phyloP scores from a whole-genome alignment of 1,140 invertebrate species.

The Aporrectodea caliginosa region DNA sequence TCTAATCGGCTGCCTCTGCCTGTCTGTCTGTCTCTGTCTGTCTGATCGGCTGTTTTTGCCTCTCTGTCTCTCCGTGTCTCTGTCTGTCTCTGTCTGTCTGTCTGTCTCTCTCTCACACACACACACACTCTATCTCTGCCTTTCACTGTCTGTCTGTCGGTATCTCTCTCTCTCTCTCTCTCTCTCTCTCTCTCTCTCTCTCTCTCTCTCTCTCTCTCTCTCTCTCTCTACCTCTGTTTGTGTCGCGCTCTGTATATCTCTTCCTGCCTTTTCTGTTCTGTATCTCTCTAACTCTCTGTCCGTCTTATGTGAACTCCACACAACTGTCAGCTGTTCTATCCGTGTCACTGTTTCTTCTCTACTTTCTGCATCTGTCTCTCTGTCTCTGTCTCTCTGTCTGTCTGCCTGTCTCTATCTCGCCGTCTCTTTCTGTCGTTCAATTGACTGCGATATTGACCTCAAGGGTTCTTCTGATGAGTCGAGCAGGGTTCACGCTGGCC shows the following conservation, averaged over 20 bases:
- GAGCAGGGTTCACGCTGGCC: no score
- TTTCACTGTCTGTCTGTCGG: neutral
- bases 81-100: neutral
- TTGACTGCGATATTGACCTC: no score
- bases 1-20: neutral
- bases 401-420: neutral
- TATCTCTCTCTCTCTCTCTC: neutral
- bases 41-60: neutral
- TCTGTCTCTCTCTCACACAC: constrained; percentile 1
- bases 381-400: neutral
- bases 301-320: neutral
- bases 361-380: neutral
- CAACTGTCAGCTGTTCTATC: neutral
- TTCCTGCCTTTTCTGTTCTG: neutral
- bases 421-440: neutral
- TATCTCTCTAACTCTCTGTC: neutral
- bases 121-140: neutral
- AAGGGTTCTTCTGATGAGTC: no score
- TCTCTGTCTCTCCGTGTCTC: neutral
- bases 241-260: neutral
- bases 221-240: neutral
- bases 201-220: neutral
- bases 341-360: neutral
- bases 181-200: neutral
- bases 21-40: neutral